Base-by-base conservation (phyloP, 2,888 invertebrate genomes). In the Pantelozetes paolii region DNA sequence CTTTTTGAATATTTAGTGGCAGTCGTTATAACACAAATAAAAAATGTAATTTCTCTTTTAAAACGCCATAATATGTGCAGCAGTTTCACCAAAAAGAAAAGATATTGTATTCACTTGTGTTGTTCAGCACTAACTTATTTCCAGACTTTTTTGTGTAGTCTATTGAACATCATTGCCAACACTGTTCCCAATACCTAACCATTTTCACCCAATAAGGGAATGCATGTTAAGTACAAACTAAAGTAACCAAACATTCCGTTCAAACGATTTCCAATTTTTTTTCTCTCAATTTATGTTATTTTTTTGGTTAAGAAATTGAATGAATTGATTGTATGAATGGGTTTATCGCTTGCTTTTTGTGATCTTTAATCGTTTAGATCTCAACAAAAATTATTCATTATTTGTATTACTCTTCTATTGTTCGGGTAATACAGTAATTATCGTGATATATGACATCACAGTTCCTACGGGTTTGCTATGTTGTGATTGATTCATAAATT, bases 1-100 rank as follows among this genome's bases (percentile, higher is more conserved):
- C 62, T 62, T 62, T 62, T 30, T 62, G 30, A 62, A 62, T 62
- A 62, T 62, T 62, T 62, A 62, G 62, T 62, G 62, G 62, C 28
- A 62, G 11, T 28, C 13, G 62, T 62, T 62, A 62, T 62, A 57
- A 57, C 23, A 57, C 26, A 48, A 23, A 57, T 23, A 57, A 57
- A 57, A 18, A 62, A 62, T 30, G 32, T 62, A 62, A 62, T 62
- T 62, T 62, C 32, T 62, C 62, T 54, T 13, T 62, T 30, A 26
- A 62, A 62, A 9, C 5, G 32, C 30, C 32, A 28, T 32, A 18
- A 62, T 62, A 62, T 62, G 8, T 62, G 62, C 32, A 8, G 13
- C 32, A 62, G 13, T 30, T 54, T 5, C 6, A 5, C 3, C 23
- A n/a, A 5, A 50, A 23, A 26, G 15, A 20, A 20, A 23, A 57